phyloP scores from a whole-genome alignment of 1,140 invertebrate genomes.

The Drosophila tani region DNA sequence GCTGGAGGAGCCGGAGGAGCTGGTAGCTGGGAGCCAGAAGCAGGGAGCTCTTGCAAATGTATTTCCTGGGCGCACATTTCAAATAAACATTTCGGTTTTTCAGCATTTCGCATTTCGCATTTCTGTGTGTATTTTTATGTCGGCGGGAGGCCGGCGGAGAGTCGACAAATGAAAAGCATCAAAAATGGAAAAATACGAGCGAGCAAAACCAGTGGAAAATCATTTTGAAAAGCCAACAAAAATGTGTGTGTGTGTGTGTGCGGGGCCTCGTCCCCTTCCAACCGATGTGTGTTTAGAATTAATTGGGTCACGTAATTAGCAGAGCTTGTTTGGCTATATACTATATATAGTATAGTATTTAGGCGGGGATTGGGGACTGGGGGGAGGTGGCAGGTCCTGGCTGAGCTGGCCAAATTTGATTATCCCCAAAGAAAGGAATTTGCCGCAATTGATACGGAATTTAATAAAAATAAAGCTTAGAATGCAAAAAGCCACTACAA shows the following conservation, averaged over 20 bases:
- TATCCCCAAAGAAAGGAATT: constrained; percentile 5
- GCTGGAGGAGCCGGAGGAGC: background rate
- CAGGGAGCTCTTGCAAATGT: constrained; percentile 55
- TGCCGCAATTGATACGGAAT: constrained; percentile 17
- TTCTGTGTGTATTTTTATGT: constrained; percentile 26
- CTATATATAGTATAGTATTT: constrained; percentile 7
- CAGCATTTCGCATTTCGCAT: constrained; percentile 16
- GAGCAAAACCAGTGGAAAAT: constrained; percentile 33
- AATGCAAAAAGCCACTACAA: background rate
- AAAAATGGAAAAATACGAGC: constrained; percentile 40
- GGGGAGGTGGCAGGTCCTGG: background rate
- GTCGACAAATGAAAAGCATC: constrained; percentile 42
- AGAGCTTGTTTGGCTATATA: constrained; percentile 60
- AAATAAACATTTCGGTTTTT: constrained; percentile 77
- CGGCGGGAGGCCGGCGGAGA: background rate
- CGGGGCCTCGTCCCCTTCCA: constrained; percentile 3
- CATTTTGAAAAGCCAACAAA: constrained; percentile 65
- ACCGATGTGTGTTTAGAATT: constrained; percentile 69
- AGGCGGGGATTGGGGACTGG: no score
- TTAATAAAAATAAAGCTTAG: constrained; percentile 8
- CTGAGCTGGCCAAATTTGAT: constrained; percentile 27
- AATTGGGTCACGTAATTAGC: constrained; percentile 82
- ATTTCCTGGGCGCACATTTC: constrained; percentile 77
- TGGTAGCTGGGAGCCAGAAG: background rate
- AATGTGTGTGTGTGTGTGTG: constrained; percentile 21